Percentiles rank a stretch among this genome's conserved stretches.
Evolutionary conservation across 2,888 invertebrate species (phyloP).

Genomic region (Sminthurinus aureus): DNA sequence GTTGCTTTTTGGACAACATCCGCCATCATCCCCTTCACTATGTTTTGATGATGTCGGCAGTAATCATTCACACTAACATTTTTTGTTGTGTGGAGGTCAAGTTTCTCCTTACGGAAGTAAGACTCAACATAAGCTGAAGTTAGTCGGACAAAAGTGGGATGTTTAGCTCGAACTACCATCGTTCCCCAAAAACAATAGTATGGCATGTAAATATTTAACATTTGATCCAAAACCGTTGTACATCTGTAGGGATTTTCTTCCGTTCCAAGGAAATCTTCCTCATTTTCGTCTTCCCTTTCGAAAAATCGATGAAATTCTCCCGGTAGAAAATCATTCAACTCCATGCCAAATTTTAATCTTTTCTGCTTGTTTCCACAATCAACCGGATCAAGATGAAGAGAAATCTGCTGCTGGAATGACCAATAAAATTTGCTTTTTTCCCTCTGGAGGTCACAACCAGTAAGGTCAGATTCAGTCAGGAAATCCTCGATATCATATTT

Average conservation of each 20-base stretch:
- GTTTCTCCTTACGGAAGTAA: background rate
- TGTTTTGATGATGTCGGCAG: background rate
- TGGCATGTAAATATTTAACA: background rate
- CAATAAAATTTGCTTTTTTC: background rate
- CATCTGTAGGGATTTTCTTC: background rate
- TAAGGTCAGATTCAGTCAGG: background rate
- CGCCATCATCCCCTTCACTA: background rate
- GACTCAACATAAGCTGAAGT: background rate
- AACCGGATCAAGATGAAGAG: background rate
- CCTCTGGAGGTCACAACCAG: background rate
- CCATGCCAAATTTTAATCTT: background rate
- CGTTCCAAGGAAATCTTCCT: background rate
- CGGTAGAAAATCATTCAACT: background rate
- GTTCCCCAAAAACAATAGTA: background rate
- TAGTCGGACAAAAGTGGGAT: background rate
- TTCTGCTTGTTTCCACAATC: background rate
- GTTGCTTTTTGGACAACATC: background rate
- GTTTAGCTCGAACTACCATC: background rate
- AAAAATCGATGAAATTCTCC: no score
- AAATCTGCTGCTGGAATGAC: background rate
- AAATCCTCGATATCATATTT: background rate
- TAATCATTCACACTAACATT: background rate
- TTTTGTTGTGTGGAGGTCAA: background rate
- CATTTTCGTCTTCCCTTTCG: no score
- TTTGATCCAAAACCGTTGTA: background rate